Conservation (phyloP, 2,113 vertebrate species). For the Fulica atra region DNA sequence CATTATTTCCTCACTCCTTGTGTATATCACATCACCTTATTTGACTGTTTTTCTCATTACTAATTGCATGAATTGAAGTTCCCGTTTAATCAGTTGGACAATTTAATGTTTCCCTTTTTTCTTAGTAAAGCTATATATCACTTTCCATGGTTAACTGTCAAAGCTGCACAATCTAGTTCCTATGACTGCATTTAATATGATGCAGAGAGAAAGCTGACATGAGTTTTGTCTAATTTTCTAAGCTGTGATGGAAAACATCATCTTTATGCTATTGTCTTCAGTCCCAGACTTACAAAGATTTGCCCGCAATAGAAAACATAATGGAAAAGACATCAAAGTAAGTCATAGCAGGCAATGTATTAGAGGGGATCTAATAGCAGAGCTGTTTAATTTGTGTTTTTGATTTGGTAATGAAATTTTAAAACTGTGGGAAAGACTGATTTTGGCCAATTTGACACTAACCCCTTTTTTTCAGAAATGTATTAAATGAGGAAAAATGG, state of each 20-base stretch:
- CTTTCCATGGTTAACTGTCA: neutral
- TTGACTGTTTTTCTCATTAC: conserved; percentile 6
- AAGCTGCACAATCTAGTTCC: neutral
- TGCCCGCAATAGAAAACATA: neutral
- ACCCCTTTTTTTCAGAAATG: neutral
- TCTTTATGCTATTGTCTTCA: neutral
- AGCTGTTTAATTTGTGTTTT: neutral
- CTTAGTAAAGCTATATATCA: neutral
- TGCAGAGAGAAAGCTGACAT: neutral
- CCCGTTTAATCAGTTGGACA: neutral
- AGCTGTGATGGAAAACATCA: neutral
- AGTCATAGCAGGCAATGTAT: neutral
- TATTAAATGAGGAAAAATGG: neutral
- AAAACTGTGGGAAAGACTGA: neutral
- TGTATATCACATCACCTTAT: neutral
- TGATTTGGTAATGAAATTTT: neutral
- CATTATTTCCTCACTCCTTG: neutral
- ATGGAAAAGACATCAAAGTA: neutral
- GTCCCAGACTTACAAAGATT: neutral
- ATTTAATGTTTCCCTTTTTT: neutral
- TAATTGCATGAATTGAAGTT: neutral
- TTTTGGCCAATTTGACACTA: neutral
- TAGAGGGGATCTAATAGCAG: neutral
- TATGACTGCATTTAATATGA: neutral
- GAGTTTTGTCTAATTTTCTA: neutral